Evolutionary conservation across 2,113 vertebrate genomes (phyloP), one percentile per base, ranked within the genome.

Genomic region (Chamaea fasciata): DNA sequence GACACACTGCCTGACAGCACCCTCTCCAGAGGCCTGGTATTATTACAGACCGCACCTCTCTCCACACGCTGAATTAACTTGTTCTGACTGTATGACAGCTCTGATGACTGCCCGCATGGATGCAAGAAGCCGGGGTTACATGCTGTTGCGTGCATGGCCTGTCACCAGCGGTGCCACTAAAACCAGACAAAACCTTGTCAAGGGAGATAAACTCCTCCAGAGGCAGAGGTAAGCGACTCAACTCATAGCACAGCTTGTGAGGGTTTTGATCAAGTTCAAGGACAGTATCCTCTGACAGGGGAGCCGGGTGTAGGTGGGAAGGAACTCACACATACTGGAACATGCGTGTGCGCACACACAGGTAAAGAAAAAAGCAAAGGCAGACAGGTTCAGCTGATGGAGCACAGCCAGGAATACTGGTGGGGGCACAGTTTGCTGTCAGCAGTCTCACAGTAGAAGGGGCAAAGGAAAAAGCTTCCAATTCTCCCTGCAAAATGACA

Each of bases 1-100:
- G 55, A 64, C 87, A 69, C 2, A 1, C 67, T 63, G 75, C 87
- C 95, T 98, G 97, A 97, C 97, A 98, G 97, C 96, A 95, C 95
- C 96, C 95, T 98, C 98, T 98, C 98, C 96, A 97, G 97, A 98
- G 98, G 94, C 96, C 91, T 76, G 14, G 10, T 91, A 95, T 97
- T 95, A 98, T 98, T 98, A 98, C 95, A 96, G 86, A 22, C 91
- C 56, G 37, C 93, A 94, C 96, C 96, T 96, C 89, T 52, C 91
- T 92, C 92, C 95, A 53, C 64, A 63, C 8, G 4, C 77, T 97
- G 97, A 98, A 98, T 98, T 98, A 98, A 98, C 97, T 98, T 97
- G 97, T 98, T 97, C 96, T 97, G 98, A 98, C 97, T 89, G 78
- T 96, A 93, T 98, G 98, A 98, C 98, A 98, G 97, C 90, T 96